Percentiles rank a stretch among this genome's conserved stretches.
Evolutionary conservation across 2,797 vertebrate genomes (phyloP).

Genomic region (Phoxinus dragarum): DNA sequence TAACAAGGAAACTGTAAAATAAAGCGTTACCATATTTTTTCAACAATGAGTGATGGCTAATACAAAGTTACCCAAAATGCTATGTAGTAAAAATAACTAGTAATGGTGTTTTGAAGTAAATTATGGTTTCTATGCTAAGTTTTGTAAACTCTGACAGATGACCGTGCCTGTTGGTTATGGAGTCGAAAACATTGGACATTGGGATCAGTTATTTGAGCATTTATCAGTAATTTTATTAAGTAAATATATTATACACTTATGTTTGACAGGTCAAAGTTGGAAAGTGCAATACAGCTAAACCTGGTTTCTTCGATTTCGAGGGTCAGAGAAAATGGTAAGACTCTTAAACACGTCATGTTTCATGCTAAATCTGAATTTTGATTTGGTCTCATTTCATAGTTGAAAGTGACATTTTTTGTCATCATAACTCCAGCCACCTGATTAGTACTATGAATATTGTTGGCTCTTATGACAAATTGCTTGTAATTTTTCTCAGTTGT

Average conservation of each 20-base stretch:
- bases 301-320: constrained; percentile 97
- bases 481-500: neutral
- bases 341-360: constrained; percentile 7
- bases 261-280: constrained; percentile 89
- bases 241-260: neutral
- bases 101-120: neutral
- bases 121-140: neutral
- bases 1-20: no score
- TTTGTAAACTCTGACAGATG: neutral
- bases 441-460: neutral
- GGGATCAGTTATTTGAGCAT: neutral
- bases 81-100: neutral
- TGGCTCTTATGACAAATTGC: neutral
- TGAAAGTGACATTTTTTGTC: neutral
- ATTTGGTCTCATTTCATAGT: neutral
- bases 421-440: neutral
- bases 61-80: neutral
- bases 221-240: neutral
- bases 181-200: neutral
- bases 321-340: constrained; percentile 98
- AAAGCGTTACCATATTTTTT: no score
- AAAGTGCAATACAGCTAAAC: constrained; percentile 91
- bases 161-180: neutral
- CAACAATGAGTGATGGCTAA: neutral
- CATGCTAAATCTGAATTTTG: neutral